Conservation (phyloP, 2,888 invertebrate genomes). For the Pandemis corylana region DNA sequence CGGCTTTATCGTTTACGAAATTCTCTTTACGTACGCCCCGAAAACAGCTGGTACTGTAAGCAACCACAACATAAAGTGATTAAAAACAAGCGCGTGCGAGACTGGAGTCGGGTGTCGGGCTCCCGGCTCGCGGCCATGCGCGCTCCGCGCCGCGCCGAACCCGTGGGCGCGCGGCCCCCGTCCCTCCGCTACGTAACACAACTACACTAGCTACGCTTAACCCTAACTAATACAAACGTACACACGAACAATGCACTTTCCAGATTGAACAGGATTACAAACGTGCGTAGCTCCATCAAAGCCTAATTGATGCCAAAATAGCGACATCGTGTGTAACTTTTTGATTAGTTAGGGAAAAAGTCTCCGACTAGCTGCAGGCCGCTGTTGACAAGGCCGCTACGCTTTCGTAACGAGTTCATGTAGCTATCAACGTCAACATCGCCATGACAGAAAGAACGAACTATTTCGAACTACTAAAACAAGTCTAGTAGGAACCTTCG, state of each 20-base stretch:
- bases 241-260: conserved; percentile 15
- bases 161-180: conserved; percentile 55
- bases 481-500: neutral
- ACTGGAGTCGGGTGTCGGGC: conserved; percentile 44
- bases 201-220: conserved; percentile 53
- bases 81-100: conserved; percentile 64
- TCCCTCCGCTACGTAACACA: conserved; percentile 58
- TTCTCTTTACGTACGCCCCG: conserved; percentile 86
- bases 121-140: conserved; percentile 46
- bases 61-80: conserved; percentile 76
- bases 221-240: conserved; percentile 34
- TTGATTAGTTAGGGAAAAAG: conserved; percentile 29
- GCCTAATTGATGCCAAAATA: conserved; percentile 7
- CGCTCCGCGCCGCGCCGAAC: conserved; percentile 39
- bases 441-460: neutral
- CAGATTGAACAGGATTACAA: neutral
- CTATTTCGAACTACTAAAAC: neutral
- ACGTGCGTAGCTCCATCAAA: neutral
- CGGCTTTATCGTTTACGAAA: conserved; percentile 68
- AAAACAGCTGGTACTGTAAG: conserved; percentile 88
- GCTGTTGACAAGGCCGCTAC: conserved; percentile 7
- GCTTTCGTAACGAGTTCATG: neutral
- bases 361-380: conserved; percentile 10
- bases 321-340: conserved; percentile 20
- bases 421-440: neutral